Base-by-base conservation (phyloP, 2,113 vertebrate species). In the Pseudopodoces humilis region DNA sequence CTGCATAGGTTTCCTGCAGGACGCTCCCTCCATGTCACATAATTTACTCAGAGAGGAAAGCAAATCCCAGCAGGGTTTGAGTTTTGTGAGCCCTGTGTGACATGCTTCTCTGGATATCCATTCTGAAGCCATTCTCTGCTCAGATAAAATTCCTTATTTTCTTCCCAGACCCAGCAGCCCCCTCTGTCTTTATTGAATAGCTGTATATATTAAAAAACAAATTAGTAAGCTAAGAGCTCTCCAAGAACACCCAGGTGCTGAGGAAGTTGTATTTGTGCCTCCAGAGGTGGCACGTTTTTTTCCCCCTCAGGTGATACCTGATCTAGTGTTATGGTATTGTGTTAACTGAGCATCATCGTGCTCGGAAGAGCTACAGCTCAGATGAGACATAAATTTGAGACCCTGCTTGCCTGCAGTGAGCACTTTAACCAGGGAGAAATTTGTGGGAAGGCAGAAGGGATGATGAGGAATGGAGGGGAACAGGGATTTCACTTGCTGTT, bases 1-100 rank as follows among this genome's bases (percentile, higher is more conserved):
- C 11, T 50, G 78, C 77, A 91, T 81, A 95, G 60, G 46, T 86
- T 97, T 96, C 88, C 94, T 92, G 92, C 62, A 94, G 77, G 78
- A 91, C 65, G 77, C 64, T 94, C 43, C 46, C 43, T 94, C 62
- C 28, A 55, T 27, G 27, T 74, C 84, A 95, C 86, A 64, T 88
- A 89, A 86, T 94, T 90, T 79, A n/a, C 25, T 72, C 37, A n/a
- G 50, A 35, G 46, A 92, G 67, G 16, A 90, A 92, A 90, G 72
- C 37, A 93, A 50, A 90, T 65, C 63, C 59, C 79, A 86, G 86
- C 56, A 69, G 74, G 83, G 44, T 78, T 67, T 83, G 56, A 88
- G 52, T 74, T 94, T 94, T 94, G 27, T 33, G 39, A 41, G 47
- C 31, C 37, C 53, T 41, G 22, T 76, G 71, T 71, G 62, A 20